Base-by-base conservation (phyloP, 2,888 invertebrate species). In the Cryptosula pallasiana region DNA sequence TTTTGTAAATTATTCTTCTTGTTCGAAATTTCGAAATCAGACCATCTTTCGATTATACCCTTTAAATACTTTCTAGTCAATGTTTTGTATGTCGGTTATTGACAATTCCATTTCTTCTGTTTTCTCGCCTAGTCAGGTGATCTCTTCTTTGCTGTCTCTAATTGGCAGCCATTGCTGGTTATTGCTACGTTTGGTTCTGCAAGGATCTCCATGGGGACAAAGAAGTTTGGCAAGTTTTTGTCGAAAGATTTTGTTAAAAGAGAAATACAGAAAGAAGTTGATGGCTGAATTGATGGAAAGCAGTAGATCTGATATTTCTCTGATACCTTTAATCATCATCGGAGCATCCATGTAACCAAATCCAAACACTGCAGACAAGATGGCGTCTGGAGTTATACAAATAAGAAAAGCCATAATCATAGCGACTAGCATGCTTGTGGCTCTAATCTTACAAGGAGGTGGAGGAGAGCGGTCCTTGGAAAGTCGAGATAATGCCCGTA, bases 231-330 rank as follows among this genome's bases (percentile, higher is more conserved):
- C 72, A 74, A 82, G 81, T 29, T 81, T 81, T 20, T 77, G 78
- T 55, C 83, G 73, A 75, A 84, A 84, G 2, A 79, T 76, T 55
- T 77, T 78, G 72, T 82, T 83, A 77, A 84, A 79, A n/a, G 77
- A 76, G 71, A 80, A 79, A 74, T 84, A 84, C 20, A 84, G 76
- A 2, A 81, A 76, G 75, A 83, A 83, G 75, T 82, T 84, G 71
- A 82, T 78, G 20, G 83, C 81, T 0, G 84, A 82, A 73, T 84
- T 84, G 3, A 82, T 77, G 1, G 78, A 79, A 54, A 84, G 74
- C 1, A 84, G 75, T n/a, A 80, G 78, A 75, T 84, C 84, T 0
- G 83, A 83, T 35, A 84, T 81, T 75, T 84, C 84, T 1, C 84
- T 76, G 2, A 83, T 78, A 2, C 81, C 83, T 72, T 79, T 80